phyloP scores from a whole-genome alignment of 2,888 invertebrate genomes.

The Linnaemya vulpina region DNA sequence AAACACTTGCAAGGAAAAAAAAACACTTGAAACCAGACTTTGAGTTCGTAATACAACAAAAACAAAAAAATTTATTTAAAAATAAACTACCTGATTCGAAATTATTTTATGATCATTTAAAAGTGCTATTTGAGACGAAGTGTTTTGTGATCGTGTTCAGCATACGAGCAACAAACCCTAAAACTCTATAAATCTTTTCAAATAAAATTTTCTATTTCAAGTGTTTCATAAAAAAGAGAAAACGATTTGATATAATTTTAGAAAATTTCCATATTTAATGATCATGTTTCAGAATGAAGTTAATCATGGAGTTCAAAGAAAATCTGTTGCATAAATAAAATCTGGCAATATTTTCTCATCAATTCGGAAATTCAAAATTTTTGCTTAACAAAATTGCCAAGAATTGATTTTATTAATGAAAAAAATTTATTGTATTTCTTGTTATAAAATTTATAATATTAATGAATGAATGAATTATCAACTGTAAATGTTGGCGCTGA shows the following conservation, averaged over 20 bases:
- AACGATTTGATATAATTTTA: too few species aligned
- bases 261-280: too few species aligned
- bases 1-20: conserved; percentile 19
- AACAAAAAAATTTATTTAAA: too few species aligned
- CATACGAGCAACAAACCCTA: too few species aligned
- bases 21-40: too few species aligned
- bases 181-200: conserved; percentile 50
- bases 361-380: background rate
- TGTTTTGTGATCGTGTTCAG: conserved; percentile 17
- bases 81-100: conserved; percentile 28
- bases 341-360: too few species aligned
- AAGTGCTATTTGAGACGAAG: conserved; percentile 14
- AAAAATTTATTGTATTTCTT: background rate
- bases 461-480: conserved; percentile 10
- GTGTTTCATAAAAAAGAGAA: too few species aligned
- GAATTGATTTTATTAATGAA: background rate
- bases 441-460: background rate
- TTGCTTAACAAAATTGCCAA: background rate
- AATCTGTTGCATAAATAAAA: too few species aligned
- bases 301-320: too few species aligned
- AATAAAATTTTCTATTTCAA: background rate
- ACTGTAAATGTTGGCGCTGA: conserved; percentile 16
- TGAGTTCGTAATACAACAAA: too few species aligned
- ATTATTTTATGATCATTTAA: conserved; percentile 17
- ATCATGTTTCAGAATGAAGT: too few species aligned